These are phyloP conservation scores for Lottia gigantea DNA, from an alignment of 2,888 invertebrate genomes.

Conservation along the genomic window DNA sequence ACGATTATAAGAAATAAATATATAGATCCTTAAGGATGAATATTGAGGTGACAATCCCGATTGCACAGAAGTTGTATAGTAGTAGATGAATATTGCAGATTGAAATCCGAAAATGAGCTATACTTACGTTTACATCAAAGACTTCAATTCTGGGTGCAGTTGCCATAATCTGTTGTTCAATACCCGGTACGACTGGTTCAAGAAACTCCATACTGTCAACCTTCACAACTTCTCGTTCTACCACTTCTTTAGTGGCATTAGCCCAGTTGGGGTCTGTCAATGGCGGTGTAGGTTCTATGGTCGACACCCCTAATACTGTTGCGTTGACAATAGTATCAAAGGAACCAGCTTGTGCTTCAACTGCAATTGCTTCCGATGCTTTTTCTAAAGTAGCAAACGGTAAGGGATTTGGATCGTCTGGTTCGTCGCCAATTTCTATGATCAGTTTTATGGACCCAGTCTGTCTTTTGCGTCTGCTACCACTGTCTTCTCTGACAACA, in stretches of 20 bases:
- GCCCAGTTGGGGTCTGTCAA: conserved; percentile 23
- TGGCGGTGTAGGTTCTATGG: conserved; percentile 34
- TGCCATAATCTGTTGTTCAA: conserved; percentile 22
- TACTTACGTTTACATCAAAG: conserved; percentile 29
- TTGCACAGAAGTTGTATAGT: no score
- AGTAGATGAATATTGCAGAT: no score
- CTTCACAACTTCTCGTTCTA: conserved; percentile 7
- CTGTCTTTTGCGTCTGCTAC: conserved; percentile 15
- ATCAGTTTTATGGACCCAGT: neutral
- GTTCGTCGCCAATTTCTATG: conserved; percentile 38
- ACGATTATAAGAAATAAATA: no score
- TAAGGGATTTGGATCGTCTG: conserved; percentile 22
- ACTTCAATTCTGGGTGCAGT: conserved; percentile 21
- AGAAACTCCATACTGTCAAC: conserved; percentile 19
- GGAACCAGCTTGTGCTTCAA: conserved; percentile 23
- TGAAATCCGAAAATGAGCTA: no score
- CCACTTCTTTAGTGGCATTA: conserved; percentile 7
- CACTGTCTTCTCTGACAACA: neutral
- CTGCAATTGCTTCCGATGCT: conserved; percentile 12
- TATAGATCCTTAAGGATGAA: no score
- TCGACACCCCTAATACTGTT: conserved; percentile 32
- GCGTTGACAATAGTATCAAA: conserved; percentile 32
- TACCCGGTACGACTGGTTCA: conserved; percentile 14
- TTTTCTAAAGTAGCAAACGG: conserved; percentile 6
- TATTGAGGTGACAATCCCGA: no score